A percentile compares a stretch with the other conserved stretches of the same genome.
Conservation (phyloP, 2,113 vertebrate genomes). For the Eubucco bourcierii region DNA sequence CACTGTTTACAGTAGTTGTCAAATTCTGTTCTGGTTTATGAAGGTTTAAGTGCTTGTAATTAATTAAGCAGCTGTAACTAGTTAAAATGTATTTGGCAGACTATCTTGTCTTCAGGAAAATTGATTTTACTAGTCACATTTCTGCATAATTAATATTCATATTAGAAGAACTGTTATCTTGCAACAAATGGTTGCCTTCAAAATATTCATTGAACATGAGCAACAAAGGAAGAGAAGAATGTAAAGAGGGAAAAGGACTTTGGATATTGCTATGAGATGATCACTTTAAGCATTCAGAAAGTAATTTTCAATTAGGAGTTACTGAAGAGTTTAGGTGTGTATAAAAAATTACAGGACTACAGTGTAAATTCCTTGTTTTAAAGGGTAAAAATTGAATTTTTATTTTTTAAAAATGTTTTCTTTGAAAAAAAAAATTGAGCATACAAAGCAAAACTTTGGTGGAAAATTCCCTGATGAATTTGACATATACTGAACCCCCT, state of each 20-base stretch:
- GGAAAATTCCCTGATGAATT: background rate
- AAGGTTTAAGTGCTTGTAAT: background rate
- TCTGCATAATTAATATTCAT: constrained; percentile 48
- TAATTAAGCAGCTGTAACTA: constrained; percentile 19
- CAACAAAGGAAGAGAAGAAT: background rate
- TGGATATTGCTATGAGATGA: background rate
- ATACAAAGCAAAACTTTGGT: background rate
- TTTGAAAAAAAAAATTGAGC: background rate
- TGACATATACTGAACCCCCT: background rate
- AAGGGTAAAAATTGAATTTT: background rate
- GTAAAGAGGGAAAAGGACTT: background rate
- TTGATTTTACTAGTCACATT: constrained; percentile 34
- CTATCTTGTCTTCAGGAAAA: constrained; percentile 53
- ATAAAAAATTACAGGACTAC: background rate
- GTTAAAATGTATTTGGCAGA: constrained; percentile 26
- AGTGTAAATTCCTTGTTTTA: background rate
- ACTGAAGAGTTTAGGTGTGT: background rate
- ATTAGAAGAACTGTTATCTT: background rate
- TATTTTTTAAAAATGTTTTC: background rate
- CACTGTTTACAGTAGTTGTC: background rate
- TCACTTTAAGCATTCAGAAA: background rate
- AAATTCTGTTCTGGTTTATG: background rate
- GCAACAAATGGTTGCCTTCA: background rate
- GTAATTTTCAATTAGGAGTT: background rate
- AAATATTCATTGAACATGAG: background rate